Percentiles rank a stretch among this genome's conserved stretches.
Conservation (phyloP, 2,797 vertebrate species). For the Microctenopoma stevenorrisi region DNA sequence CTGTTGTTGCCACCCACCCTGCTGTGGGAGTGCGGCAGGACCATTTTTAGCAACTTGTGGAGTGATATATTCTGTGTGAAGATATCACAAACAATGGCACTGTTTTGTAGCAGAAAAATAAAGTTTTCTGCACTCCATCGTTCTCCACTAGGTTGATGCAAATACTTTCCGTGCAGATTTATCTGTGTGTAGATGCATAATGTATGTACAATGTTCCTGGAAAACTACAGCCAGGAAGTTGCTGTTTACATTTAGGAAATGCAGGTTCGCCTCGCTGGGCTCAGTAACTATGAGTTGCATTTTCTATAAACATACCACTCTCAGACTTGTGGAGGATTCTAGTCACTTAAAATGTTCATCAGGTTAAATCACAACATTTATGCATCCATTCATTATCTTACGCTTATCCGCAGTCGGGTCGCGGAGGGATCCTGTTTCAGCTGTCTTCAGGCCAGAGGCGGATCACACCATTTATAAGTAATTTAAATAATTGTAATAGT, state of each 20-base stretch:
- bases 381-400: too few relatives aligned
- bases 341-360: constrained; percentile 7
- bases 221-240: constrained; percentile 24
- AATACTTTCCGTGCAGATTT: constrained; percentile 22
- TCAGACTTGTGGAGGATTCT: background rate
- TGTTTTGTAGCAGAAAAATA: constrained; percentile 45
- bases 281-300: constrained; percentile 10
- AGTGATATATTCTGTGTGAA: constrained; percentile 55
- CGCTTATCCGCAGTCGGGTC: too few relatives aligned
- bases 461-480: too few relatives aligned
- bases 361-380: background rate
- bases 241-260: constrained; percentile 10
- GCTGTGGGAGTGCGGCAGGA: constrained; percentile 54
- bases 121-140: constrained; percentile 22
- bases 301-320: constrained; percentile 15
- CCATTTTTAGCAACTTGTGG: constrained; percentile 65
- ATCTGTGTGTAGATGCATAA: constrained; percentile 18
- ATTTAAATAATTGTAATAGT: too few relatives aligned
- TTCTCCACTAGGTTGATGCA: constrained; percentile 1
- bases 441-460: too few relatives aligned
- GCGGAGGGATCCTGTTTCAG: too few relatives aligned
- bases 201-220: constrained; percentile 29
- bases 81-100: constrained; percentile 56
- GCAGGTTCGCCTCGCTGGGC: constrained; percentile 1
- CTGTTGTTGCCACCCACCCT: constrained; percentile 63